Conservation (phyloP, 2,797 vertebrate genomes). For the Xyrichtys novacula region DNA sequence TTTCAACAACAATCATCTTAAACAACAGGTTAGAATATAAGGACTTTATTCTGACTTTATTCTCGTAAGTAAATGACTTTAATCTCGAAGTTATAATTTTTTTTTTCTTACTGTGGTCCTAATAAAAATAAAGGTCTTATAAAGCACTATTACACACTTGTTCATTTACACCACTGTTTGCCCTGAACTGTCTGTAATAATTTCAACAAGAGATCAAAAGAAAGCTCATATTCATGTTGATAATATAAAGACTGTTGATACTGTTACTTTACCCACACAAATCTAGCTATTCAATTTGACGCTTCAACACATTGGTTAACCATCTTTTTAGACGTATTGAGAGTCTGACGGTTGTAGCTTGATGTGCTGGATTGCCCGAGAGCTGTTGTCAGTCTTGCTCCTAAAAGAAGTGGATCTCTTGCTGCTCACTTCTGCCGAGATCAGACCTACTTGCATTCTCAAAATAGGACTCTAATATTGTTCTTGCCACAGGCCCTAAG, state of each 20-base stretch:
- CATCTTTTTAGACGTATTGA: background rate
- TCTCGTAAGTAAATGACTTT: too few species aligned
- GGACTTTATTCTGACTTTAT: too few species aligned
- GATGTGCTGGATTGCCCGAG: slow-evolving; percentile 11
- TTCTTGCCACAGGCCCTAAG: slow-evolving; percentile 69
- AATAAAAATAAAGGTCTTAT: too few species aligned
- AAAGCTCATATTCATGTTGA: background rate
- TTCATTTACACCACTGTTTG: background rate
- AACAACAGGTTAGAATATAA: too few species aligned
- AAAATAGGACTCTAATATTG: slow-evolving; percentile 64
- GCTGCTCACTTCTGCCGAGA: slow-evolving; percentile 28
- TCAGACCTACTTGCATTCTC: slow-evolving; percentile 68
- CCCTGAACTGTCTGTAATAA: slow-evolving; percentile 1
- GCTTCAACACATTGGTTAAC: background rate
- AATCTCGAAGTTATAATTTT: too few species aligned
- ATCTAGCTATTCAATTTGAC: background rate
- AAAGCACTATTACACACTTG: background rate
- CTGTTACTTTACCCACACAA: background rate
- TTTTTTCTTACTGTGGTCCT: too few species aligned
- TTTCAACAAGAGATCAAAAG: too few species aligned
- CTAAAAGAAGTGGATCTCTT: background rate
- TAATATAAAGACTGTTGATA: background rate
- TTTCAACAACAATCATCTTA: too few species aligned
- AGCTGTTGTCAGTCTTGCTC: slow-evolving; percentile 15
- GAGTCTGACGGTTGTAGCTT: background rate